phyloP scores from a whole-genome alignment of 2,797 vertebrate species.

The Mus minutoides region DNA sequence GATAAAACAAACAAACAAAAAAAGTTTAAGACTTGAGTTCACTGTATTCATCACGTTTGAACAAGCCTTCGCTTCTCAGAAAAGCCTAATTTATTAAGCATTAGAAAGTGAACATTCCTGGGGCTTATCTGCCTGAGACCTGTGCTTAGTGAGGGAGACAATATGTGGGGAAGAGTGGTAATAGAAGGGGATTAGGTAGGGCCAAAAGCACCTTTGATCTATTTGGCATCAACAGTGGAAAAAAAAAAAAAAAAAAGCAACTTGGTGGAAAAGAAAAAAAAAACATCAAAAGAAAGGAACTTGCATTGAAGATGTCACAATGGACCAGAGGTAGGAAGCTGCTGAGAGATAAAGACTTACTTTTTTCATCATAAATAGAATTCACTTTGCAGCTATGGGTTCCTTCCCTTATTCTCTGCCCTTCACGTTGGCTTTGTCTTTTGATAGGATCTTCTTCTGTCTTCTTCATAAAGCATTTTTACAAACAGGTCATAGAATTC shows the following conservation, averaged over 20 bases:
- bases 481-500: background rate
- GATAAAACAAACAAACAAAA: background rate
- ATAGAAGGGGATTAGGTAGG: background rate
- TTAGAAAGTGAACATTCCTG: background rate
- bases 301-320: background rate
- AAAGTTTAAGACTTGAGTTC: background rate
- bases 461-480: background rate
- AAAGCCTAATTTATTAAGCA: background rate
- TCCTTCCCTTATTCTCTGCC: background rate
- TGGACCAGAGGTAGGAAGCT: background rate
- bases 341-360: background rate
- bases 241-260: background rate
- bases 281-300: background rate
- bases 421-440: background rate
- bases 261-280: constrained; percentile 28
- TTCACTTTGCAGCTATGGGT: background rate
- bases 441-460: background rate
- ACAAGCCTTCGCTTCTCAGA: background rate
- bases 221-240: background rate
- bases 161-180: background rate
- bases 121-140: background rate
- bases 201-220: background rate
- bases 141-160: background rate
- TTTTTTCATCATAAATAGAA: background rate
- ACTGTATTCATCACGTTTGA: background rate